Evolutionary conservation across 2,113 vertebrate species (phyloP).

Genomic region (Chauna torquata): DNA sequence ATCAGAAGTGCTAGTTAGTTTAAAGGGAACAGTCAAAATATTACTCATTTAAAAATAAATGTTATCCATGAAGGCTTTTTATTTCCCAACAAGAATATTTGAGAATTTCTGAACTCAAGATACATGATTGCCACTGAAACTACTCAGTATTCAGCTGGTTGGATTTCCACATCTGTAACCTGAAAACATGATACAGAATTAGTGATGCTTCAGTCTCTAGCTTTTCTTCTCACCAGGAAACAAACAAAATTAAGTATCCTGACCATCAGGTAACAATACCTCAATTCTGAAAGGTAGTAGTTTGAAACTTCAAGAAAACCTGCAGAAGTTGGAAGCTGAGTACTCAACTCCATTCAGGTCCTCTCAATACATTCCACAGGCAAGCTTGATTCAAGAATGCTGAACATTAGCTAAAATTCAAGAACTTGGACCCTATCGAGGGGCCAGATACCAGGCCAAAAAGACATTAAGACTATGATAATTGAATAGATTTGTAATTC

Average conservation of each 20-base stretch:
- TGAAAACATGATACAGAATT: background rate
- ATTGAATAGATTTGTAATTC: background rate
- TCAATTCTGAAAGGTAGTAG: background rate
- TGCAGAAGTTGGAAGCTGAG: background rate
- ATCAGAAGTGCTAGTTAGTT: fast-evolving
- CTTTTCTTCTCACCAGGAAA: background rate
- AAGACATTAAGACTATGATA: background rate
- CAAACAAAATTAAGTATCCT: background rate
- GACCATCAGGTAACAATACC: background rate
- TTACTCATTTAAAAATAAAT: background rate
- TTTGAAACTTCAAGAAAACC: background rate
- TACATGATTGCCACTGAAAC: background rate
- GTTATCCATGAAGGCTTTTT: background rate
- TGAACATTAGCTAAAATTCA: background rate
- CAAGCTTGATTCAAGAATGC: background rate
- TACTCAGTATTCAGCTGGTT: background rate
- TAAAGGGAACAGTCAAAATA: background rate
- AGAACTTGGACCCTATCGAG: background rate
- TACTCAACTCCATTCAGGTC: fast-evolving
- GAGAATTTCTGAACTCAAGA: background rate
- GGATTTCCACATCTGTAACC: background rate
- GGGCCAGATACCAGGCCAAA: background rate
- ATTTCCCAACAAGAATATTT: background rate
- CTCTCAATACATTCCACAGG: background rate
- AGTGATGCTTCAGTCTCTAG: fast-evolving